Evolutionary conservation across 2,888 invertebrate species (phyloP), one percentile per base, ranked within the genome.

Genomic region (Acanthosoma haemorrhoidale): DNA sequence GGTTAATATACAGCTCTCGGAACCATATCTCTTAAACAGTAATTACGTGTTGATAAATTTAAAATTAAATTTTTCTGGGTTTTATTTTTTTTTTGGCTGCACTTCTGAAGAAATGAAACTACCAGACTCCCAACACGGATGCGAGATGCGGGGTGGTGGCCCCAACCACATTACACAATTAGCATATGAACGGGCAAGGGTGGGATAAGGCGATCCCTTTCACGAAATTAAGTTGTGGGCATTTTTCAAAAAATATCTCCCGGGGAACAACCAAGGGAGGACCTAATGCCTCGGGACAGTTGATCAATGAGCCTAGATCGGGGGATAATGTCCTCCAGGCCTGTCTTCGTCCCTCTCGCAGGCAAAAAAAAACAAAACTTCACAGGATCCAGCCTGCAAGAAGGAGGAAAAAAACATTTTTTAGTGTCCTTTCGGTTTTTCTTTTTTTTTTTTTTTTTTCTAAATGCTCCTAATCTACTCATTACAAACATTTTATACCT

Each of bases 401-500:
- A 38, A 4, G 5, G 29, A 51, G 29, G 29, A 51, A 51, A 43
- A 18, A 6, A 21, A n/a, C n/a, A n/a, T n/a, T n/a, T n/a, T n/a
- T n/a, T n/a, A n/a, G n/a, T n/a, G 3, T 3, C 18, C 8, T 8
- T 18, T 43, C 25, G 18, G 18, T 41, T 11, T 41, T 21, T 43
- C 25, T 43, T 43, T 43, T 43, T 41, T 15, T 2, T 16, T 41
- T 2, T 41, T 41, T 43, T 43, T 43, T 43, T 8, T 43, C n/a
- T 51, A 51, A 51, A 25, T 51, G 51, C 51, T 51, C 51, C 51
- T 51, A 51, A 51, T 51, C 51, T 51, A n/a, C 51, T 51, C 51
- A 51, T 51, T 51, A 51, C 51, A 25, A 25, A 51, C 51, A 51
- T 51, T 51, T 51, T 51, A 51, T 51, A 51, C 51, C 51, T 51